Evolutionary conservation across 2,888 invertebrate genomes (phyloP), one percentile per base, ranked within the genome.

Genomic region (Incurvaria masculella): DNA sequence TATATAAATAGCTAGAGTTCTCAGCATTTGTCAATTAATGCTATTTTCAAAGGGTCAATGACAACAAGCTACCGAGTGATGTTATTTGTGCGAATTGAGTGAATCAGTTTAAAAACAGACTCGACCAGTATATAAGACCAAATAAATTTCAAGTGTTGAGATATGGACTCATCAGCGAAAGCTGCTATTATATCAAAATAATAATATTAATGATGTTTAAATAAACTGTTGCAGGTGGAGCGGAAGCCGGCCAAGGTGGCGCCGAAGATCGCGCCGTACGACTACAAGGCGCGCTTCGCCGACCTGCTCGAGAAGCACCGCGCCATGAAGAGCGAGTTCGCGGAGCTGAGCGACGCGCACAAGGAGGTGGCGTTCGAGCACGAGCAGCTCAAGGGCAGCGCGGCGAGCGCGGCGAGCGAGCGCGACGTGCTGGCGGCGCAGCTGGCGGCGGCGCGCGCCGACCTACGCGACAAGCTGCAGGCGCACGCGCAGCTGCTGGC

Each of bases 211-310:
- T n/a, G n/a, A n/a, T n/a, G n/a, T n/a, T n/a, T 49, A n/a, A n/a
- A n/a, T n/a, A n/a, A n/a, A n/a, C n/a, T n/a, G n/a, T n/a, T 5
- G 79, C 72, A 62, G 59, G 76, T 4, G 73, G 73, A 52, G 69
- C 64, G 49, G 79, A 76, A 55, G 57, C 62, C 19, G 39, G 14
- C 27, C 14, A 63, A 62, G 43, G 70, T 66, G 18, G 75, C 76
- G 2, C 83, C 82, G 47, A 80, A 84, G 52, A 81, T 83, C 44
- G 74, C 82, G 6, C 74, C 85, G 0, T 85, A 86, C 64, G 86
- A 86, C 59, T 85, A 80, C 53, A 85, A 87, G 63, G 84, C 84
- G 21, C 80, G 87, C 45, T 83, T 82, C 54, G 71, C 80, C 58
- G 80, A 82, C 56, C 68, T 88, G 45, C 61, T 76, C 16, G 82